These are phyloP conservation scores for Lottia scabra DNA, from an alignment of 2,888 invertebrate genomes.

Conservation along the genomic window DNA sequence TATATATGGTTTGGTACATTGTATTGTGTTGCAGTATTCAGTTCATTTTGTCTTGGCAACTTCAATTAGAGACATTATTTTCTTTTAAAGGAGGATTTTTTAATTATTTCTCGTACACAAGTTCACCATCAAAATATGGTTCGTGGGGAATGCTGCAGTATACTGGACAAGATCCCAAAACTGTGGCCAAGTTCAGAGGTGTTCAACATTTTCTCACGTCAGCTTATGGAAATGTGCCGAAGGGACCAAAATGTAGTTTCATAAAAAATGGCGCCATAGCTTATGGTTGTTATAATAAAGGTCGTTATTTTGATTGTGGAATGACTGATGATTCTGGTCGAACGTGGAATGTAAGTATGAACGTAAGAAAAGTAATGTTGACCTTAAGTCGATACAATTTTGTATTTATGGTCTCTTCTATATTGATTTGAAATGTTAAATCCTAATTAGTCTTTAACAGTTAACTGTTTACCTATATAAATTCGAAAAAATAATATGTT, in stretches of 20 bases:
- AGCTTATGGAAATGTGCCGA: slow-evolving; percentile 12
- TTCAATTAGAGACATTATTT: too few species aligned
- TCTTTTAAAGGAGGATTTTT: slow-evolving; percentile 43
- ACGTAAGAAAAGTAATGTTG: too few species aligned
- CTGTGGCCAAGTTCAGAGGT: slow-evolving; percentile 46
- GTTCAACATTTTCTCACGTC: slow-evolving; percentile 41
- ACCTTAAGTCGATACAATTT: too few species aligned
- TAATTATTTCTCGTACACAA: slow-evolving; percentile 47
- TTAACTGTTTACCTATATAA: too few species aligned
- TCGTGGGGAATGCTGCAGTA: slow-evolving; percentile 54
- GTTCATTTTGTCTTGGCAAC: too few species aligned
- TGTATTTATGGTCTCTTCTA: too few species aligned
- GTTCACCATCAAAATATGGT: slow-evolving; percentile 44
- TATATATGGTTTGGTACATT: too few species aligned
- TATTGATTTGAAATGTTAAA: too few species aligned
- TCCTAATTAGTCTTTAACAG: too few species aligned
- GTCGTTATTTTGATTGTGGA: slow-evolving; percentile 28
- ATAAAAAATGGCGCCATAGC: slow-evolving; percentile 16
- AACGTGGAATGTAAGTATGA: slow-evolving; percentile 30
- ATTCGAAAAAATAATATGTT: too few species aligned
- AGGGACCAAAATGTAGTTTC: slow-evolving; percentile 36
- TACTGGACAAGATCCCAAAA: slow-evolving; percentile 45
- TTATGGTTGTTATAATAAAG: slow-evolving; percentile 37
- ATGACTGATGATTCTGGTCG: slow-evolving; percentile 24
- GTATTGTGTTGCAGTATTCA: too few species aligned